Percentiles rank a stretch among this genome's conserved stretches.
Evolutionary conservation across 2,113 vertebrate genomes (phyloP).

Genomic region (Grammomys dolichurus): DNA sequence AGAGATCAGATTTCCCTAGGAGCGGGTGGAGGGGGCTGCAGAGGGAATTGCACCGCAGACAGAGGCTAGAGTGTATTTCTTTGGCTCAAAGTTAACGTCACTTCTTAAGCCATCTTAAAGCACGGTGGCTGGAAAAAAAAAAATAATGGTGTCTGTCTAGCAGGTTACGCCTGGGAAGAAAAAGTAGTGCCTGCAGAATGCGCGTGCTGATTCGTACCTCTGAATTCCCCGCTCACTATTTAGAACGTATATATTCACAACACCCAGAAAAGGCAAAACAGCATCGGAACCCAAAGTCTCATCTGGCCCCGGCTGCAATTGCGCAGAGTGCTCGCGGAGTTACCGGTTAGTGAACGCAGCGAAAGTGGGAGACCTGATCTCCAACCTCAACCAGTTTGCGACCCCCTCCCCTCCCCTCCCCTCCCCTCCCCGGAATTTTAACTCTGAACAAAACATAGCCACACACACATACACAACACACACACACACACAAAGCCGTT

Average conservation of each 20-base stretch:
- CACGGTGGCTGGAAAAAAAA: background rate
- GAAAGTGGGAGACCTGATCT: constrained; percentile 38
- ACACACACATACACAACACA: background rate
- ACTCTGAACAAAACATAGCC: constrained; percentile 23
- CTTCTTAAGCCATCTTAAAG: background rate
- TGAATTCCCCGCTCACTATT: background rate
- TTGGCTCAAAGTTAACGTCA: constrained; percentile 29
- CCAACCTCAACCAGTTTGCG: background rate
- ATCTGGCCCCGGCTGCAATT: background rate
- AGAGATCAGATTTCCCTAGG: constrained; percentile 50
- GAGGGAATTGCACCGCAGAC: background rate
- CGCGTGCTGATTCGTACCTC: background rate
- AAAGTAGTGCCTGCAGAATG: constrained; percentile 38
- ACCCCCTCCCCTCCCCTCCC: background rate
- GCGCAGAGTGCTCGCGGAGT: constrained; percentile 18
- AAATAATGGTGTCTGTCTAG: background rate
- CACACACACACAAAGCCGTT: background rate
- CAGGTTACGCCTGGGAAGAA: constrained; percentile 9
- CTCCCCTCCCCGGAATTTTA: background rate
- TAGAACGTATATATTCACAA: constrained; percentile 2
- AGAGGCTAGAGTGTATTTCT: background rate
- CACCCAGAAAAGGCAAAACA: background rate
- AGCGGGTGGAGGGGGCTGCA: background rate
- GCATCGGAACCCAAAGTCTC: background rate
- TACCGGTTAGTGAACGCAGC: constrained; percentile 18